Base-by-base conservation (phyloP, 1,140 invertebrate species). In the Thereuonema tuberculata region DNA sequence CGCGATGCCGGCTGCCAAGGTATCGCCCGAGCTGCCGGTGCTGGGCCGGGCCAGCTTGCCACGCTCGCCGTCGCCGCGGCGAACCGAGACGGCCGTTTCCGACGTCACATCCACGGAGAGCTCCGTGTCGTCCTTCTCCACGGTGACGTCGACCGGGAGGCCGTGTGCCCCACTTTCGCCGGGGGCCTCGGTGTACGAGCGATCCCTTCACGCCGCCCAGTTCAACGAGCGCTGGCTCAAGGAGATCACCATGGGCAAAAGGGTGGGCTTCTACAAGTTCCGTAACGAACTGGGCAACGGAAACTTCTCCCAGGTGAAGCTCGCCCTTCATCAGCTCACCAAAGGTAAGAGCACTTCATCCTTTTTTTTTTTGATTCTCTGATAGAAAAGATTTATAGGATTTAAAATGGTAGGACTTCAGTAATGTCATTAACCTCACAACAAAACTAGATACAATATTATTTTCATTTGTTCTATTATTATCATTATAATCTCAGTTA, bases 301-400 rank as follows among this genome's bases (percentile, higher is more conserved):
- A 29, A 93, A 93, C 69, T 93, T 93, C 72, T 90, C 89, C 3
- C 86, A 88, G 75, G 90, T 93, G 50, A 89, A 89, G 72, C 75
- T 91, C 66, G 90, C 84, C 28, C 80, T 86, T 53, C 89, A 93
- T 74, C 80, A 85, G 61, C 73, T 90, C 46, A 89, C 86, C 25
- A 85, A 85, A 77, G 89, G 89, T 87, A 77, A 74, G 70, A n/a
- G n/a, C n/a, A n/a, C n/a, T 65, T 61, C 61, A 60, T 61, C 17
- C 21, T 60, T 25, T 47, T 28, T 61, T 61, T 62, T 47, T 27
- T 49, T 63, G 20, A 29, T 49, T 62, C 23, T 21, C 49, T 62
- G 12, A 17, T 23, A 61, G 61, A 62, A 26, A 23, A 27, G 3
- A 47, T 63, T 14, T 48, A 15, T 29, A 28, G n/a, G n/a, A n/a